Evolutionary conservation across 1,140 invertebrate genomes (phyloP).

Genomic region (Heliconius congener): DNA sequence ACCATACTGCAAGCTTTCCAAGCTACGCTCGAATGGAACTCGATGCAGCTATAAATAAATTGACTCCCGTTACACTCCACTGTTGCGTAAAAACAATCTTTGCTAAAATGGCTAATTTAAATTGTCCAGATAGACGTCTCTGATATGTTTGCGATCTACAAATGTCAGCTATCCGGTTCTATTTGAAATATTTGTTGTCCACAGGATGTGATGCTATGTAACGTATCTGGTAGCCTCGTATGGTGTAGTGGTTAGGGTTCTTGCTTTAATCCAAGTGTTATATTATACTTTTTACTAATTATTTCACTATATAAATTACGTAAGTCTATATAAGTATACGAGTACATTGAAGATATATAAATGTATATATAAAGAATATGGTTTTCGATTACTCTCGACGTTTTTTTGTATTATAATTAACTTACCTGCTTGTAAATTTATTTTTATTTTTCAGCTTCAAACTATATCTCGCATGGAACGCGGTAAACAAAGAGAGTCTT

Average conservation of each 20-base stretch:
- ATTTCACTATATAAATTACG: too few relatives aligned
- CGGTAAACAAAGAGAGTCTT: too few relatives aligned
- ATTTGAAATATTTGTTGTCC: slow-evolving; percentile 3
- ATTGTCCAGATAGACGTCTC: slow-evolving; percentile 11
- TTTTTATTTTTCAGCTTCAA: too few relatives aligned
- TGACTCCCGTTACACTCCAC: slow-evolving; percentile 28
- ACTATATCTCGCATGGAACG: too few relatives aligned
- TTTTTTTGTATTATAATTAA: too few relatives aligned
- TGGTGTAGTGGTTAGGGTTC: neutral
- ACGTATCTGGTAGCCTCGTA: neutral
- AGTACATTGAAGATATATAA: too few relatives aligned
- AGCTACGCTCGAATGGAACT: slow-evolving; percentile 24
- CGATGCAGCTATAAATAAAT: slow-evolving; percentile 37
- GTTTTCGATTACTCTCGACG: too few relatives aligned
- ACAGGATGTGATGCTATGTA: neutral
- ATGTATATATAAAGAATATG: too few relatives aligned
- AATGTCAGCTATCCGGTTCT: slow-evolving; percentile 21
- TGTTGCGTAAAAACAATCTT: slow-evolving; percentile 24
- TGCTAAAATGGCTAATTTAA: slow-evolving; percentile 36
- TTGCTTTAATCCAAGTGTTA: neutral
- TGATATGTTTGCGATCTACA: slow-evolving; percentile 17
- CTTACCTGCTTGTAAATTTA: too few relatives aligned
- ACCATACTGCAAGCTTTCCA: slow-evolving; percentile 31
- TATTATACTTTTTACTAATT: neutral
- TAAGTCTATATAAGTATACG: too few relatives aligned